Conservation (phyloP, 2,113 vertebrate genomes). For the Phylloscopus trochiloides region DNA sequence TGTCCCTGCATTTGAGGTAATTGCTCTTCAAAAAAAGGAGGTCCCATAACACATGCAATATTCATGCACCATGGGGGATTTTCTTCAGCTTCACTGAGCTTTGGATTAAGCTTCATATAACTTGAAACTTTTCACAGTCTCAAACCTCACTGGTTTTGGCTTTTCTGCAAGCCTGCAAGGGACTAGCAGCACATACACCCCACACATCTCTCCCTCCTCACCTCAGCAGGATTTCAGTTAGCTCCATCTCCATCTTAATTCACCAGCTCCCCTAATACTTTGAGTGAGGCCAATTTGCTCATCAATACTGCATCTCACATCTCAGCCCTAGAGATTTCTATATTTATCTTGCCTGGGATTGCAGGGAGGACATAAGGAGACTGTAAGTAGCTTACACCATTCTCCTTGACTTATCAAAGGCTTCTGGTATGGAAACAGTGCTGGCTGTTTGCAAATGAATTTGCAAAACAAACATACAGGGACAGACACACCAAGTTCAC, state of each 20-base stretch:
- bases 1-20: not conserved
- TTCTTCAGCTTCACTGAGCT: conserved; percentile 26
- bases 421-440: not conserved
- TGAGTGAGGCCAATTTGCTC: not conserved
- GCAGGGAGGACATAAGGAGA: not conserved
- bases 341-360: conserved; percentile 4
- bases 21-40: not conserved
- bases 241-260: not conserved
- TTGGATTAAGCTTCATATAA: not conserved
- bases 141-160: not conserved
- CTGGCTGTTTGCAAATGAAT: not conserved
- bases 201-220: not conserved
- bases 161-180: not conserved
- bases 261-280: not conserved
- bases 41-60: not conserved
- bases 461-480: not conserved
- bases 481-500: not conserved
- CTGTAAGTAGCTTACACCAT: not conserved
- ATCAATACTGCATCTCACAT: not conserved
- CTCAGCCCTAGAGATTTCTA: not conserved
- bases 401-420: not conserved
- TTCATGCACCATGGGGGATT: not conserved
- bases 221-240: not conserved
- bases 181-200: not conserved
- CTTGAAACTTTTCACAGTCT: not conserved